phyloP scores from a whole-genome alignment of 2,797 vertebrate species.

The Nyctalus aviator region DNA sequence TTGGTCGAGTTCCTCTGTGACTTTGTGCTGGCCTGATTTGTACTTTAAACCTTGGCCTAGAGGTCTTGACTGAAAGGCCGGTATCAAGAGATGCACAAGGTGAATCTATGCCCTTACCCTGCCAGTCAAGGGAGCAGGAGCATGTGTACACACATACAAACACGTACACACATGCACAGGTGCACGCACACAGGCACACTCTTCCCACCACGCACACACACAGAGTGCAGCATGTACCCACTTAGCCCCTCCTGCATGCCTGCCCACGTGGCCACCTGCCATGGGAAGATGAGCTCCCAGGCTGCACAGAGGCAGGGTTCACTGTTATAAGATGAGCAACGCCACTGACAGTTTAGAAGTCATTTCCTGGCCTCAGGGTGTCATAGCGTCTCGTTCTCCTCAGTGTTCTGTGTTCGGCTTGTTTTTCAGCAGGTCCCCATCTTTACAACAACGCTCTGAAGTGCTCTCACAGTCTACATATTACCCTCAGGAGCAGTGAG shows the following conservation, averaged over 20 bases:
- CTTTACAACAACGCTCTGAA: not conserved
- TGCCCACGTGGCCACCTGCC: too few relatives aligned
- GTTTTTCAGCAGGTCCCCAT: not conserved
- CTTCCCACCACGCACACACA: accelerated
- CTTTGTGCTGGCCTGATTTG: not conserved
- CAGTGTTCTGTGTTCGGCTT: too few relatives aligned
- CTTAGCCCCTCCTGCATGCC: not conserved
- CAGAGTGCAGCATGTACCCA: accelerated
- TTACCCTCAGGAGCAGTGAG: not conserved
- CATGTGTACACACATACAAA: accelerated
- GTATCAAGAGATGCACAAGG: not conserved
- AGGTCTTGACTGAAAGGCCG: not conserved
- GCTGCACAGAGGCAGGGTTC: not conserved
- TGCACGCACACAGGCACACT: too few relatives aligned
- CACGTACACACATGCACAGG: accelerated
- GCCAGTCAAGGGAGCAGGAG: not conserved
- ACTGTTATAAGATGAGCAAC: not conserved
- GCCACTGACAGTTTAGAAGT: not conserved
- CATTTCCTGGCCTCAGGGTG: not conserved
- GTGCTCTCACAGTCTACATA: not conserved
- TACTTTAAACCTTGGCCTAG: not conserved
- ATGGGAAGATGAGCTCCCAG: not conserved
- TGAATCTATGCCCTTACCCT: not conserved
- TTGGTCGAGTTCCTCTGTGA: not conserved
- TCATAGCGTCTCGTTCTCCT: accelerated